Evolutionary conservation across 2,888 invertebrate genomes (phyloP).

Genomic region (Aphodius granarius): DNA sequence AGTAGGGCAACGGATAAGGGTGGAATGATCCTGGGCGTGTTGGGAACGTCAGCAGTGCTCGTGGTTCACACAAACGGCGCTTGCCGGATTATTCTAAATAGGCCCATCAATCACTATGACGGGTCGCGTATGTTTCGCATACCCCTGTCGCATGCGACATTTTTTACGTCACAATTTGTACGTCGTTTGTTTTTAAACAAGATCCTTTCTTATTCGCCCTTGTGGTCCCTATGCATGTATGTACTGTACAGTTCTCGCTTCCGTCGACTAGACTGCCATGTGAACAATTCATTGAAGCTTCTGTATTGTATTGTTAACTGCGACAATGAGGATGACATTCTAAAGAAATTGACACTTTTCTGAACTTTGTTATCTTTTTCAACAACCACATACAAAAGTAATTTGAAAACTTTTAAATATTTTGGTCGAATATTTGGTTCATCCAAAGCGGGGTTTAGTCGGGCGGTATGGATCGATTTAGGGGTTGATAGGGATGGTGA

Average conservation of each 20-base stretch:
- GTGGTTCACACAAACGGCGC: conserved; percentile 25
- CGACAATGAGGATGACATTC: too few relatives aligned
- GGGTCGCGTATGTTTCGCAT: conserved; percentile 38
- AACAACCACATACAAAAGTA: too few relatives aligned
- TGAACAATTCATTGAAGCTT: not conserved
- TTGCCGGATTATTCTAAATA: conserved; percentile 40
- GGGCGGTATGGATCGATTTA: not conserved
- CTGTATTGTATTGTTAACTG: too few relatives aligned
- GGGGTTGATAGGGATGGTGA: not conserved
- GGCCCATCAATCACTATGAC: conserved; percentile 42
- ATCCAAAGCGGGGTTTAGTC: not conserved
- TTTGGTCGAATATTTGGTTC: not conserved
- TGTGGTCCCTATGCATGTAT: not conserved
- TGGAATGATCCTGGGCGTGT: not conserved
- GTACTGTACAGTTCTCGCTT: not conserved
- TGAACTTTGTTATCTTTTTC: too few relatives aligned
- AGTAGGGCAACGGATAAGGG: not conserved
- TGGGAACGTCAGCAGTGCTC: not conserved
- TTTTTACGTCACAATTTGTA: conserved; percentile 19
- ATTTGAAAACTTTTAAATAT: too few relatives aligned
- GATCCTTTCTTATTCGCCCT: not conserved
- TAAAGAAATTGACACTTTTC: too few relatives aligned
- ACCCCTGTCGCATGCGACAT: conserved; percentile 18
- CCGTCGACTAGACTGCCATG: not conserved
- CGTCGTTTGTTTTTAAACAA: conserved; percentile 3